Conservation (phyloP, 1,140 invertebrate species). For the Adoxophyes honmai region DNA sequence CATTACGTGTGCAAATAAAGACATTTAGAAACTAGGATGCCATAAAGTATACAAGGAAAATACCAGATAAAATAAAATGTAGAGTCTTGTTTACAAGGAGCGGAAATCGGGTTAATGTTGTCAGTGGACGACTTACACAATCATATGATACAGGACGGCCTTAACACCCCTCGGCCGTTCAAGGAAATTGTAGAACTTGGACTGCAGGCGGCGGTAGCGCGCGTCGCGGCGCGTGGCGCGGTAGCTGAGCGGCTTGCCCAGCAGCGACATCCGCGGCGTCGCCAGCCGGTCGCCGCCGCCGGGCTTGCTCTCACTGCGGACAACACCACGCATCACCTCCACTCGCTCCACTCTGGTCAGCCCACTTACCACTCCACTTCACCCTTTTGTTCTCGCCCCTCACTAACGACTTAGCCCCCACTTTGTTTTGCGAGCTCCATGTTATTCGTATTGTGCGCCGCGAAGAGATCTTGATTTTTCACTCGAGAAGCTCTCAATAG, state of each 20-base stretch:
- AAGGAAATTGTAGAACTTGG: conserved; percentile 95
- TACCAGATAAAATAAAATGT: conserved; percentile 15
- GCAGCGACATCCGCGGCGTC: conserved; percentile 91
- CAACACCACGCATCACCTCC: conserved; percentile 29
- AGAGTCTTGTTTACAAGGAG: conserved; percentile 19
- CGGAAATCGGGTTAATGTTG: conserved; percentile 17
- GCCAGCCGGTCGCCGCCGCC: conserved; percentile 81
- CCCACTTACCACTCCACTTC: not conserved
- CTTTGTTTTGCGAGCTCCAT: conserved; percentile 1
- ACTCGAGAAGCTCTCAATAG: not conserved
- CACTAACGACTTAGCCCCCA: not conserved
- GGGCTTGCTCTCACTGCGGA: conserved; percentile 70
- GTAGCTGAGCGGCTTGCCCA: conserved; percentile 93
- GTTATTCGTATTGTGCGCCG: conserved; percentile 8
- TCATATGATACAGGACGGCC: conserved; percentile 92
- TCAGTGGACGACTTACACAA: conserved; percentile 88
- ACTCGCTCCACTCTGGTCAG: not conserved
- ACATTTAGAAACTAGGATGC: conserved; percentile 2
- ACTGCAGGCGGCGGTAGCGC: conserved; percentile 91
- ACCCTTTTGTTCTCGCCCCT: not conserved
- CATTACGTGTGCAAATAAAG: conserved; percentile 2
- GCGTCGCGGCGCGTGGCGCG: conserved; percentile 91
- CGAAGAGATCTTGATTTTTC: conserved; percentile 7
- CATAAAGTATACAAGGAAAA: conserved; percentile 1
- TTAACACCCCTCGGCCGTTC: conserved; percentile 92